phyloP scores from a whole-genome alignment of 2,797 vertebrate species.

The Periparus ater region DNA sequence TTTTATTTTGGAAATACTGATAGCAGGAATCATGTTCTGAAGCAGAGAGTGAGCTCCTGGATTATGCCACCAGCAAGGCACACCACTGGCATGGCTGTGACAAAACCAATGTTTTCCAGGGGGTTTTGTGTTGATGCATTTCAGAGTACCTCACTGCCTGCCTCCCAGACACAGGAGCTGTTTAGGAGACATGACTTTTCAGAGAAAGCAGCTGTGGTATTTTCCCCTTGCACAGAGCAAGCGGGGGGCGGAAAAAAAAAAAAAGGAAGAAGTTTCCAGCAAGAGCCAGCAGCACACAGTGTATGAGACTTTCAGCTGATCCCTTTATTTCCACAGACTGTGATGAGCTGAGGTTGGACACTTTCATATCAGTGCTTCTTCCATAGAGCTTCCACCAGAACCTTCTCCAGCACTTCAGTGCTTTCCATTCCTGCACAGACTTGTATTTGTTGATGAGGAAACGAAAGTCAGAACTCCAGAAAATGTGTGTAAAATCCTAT shows the following conservation, averaged over 20 bases:
- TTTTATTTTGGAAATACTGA: not conserved
- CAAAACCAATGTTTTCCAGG: not conserved
- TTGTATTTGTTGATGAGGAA: not conserved
- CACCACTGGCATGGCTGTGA: not conserved
- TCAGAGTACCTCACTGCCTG: not conserved
- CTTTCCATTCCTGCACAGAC: not conserved
- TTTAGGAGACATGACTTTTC: not conserved
- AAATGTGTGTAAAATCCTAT: not conserved
- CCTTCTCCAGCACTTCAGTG: not conserved
- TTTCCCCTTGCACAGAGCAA: not conserved
- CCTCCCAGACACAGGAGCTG: not conserved
- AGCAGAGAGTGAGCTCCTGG: not conserved
- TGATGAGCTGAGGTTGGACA: not conserved
- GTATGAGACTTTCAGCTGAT: not conserved
- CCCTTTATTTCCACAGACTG: not conserved
- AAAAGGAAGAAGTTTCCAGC: not conserved
- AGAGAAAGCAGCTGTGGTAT: not conserved
- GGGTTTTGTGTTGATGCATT: not conserved
- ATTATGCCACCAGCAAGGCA: not conserved
- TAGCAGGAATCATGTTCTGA: not conserved
- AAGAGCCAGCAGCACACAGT: not conserved
- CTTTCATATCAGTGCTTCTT: not conserved
- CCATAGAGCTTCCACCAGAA: not conserved
- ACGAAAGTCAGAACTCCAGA: not conserved
- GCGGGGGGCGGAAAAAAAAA: not conserved